Evolutionary conservation across 2,888 invertebrate species (phyloP).

Genomic region (Cephus nigrinus): DNA sequence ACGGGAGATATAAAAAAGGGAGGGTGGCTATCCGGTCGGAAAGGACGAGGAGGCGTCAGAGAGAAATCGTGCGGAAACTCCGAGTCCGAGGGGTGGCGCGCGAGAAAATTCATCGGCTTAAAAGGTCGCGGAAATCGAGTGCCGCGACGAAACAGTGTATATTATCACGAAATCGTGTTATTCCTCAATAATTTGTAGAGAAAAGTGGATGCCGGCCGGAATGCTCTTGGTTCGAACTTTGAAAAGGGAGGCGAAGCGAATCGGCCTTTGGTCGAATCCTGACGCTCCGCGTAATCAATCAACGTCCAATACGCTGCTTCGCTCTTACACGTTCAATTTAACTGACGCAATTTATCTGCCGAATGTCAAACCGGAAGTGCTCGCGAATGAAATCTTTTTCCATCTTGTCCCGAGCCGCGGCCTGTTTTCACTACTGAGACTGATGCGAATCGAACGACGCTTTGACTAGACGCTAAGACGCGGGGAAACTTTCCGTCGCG

Average conservation of each 20-base stretch:
- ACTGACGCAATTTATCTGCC: conserved; percentile 17
- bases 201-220: background rate
- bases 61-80: background rate
- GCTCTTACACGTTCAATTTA: conserved; percentile 7
- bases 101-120: background rate
- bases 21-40: background rate
- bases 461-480: background rate
- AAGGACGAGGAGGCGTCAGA: background rate
- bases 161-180: background rate
- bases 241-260: background rate
- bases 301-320: conserved; percentile 13
- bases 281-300: conserved; percentile 12
- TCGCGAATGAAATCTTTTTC: conserved; percentile 6
- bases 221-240: background rate
- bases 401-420: background rate
- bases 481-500: background rate
- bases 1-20: background rate
- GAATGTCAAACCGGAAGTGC: conserved; percentile 20
- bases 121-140: background rate
- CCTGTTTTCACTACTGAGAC: background rate
- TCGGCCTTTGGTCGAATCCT: conserved; percentile 3
- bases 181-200: background rate
- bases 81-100: background rate
- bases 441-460: background rate
- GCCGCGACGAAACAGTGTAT: background rate